Evolutionary conservation across 2,888 invertebrate species (phyloP), one percentile per base, ranked within the genome.

Genomic region (Morinoia aosen): DNA sequence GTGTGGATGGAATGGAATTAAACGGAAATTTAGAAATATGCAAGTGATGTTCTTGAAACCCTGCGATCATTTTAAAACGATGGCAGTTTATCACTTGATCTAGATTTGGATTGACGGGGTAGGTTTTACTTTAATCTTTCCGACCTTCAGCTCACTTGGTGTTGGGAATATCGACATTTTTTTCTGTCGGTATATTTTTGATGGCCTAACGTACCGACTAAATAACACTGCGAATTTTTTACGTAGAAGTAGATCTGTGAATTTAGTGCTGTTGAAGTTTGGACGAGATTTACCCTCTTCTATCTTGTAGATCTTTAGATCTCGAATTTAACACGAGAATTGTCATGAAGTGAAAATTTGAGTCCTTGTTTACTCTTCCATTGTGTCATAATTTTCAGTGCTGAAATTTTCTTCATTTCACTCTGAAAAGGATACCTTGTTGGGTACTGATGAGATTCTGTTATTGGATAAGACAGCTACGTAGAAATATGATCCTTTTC

Each of bases 181-280:
- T 90, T 90, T 90, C 90, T 39, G 90, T 90, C 90, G 90, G 90
- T 90, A 90, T 90, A 90, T 90, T 90, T 90, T 90, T 90, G 90
- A 90, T 48, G 90, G 40, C 48, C 39, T 48, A 39, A 90, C 40
- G 33, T 39, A 33, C 76, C 76, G 76, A 76, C 76, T 25, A 76
- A 76, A 33, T 76, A 76, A 76, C 76, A 76, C 48, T 48, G 90
- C 58, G 48, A 48, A 57, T 93, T 93, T 93, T 93, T 93, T 93
- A 93, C 93, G 56, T 93, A 93, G 93, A 93, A 39, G 10, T 93
- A 93, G 93, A 56, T 3, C 12, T 48, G 57, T 57, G 93, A 93
- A 48, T 93, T 93, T 19, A 76, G 76, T 76, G 76, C 76, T 76
- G 76, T 76, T 76, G 25, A 76, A 76, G 76, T 76, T 76, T 76